phyloP scores from a whole-genome alignment of 2,113 vertebrate genomes.

The Jacana jacana region DNA sequence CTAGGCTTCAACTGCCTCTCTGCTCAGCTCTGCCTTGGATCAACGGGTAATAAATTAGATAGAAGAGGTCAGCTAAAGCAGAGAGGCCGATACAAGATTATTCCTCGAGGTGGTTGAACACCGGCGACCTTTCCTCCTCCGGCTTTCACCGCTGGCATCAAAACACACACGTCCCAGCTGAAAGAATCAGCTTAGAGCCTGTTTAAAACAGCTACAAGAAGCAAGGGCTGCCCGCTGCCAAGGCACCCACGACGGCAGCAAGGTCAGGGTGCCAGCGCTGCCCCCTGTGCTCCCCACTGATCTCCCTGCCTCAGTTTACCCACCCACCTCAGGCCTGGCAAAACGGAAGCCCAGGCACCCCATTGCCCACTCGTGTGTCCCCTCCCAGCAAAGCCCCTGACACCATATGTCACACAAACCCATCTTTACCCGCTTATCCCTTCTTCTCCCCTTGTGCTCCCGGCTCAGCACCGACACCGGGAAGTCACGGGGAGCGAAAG shows the following conservation, averaged over 20 bases:
- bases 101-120: neutral
- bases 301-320: neutral
- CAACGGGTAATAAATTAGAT: neutral
- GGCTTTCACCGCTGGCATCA: neutral
- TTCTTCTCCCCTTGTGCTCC: neutral
- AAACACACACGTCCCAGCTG: neutral
- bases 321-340: neutral
- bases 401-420: neutral
- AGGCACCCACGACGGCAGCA: neutral
- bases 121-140: neutral
- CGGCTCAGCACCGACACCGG: neutral
- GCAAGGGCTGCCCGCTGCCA: neutral
- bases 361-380: fast-evolving
- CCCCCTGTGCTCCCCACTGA: fast-evolving
- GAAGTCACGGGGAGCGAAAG: neutral
- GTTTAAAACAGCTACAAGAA: neutral
- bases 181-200: neutral
- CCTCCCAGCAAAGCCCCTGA: neutral
- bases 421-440: neutral
- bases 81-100: neutral
- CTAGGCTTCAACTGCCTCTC: neutral
- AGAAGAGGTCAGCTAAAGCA: neutral
- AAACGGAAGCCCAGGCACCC: neutral
- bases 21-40: neutral
- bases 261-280: neutral